These are phyloP conservation scores for Plumapathes pennacea DNA, from an alignment of 92 coral and sea anemone species.

Conservation along the genomic window DNA sequence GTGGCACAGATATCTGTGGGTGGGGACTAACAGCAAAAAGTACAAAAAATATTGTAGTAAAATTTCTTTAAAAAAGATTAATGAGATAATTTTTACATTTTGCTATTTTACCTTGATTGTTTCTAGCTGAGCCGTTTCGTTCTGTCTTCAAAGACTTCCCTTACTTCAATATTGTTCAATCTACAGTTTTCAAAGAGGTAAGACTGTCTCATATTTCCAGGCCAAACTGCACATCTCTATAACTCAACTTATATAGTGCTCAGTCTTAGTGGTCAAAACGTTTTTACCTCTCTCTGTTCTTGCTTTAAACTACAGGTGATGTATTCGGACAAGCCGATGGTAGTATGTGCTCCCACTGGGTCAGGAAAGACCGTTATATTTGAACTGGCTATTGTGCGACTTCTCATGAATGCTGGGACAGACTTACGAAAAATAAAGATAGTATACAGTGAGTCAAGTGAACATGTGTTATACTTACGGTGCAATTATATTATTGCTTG, in stretches of 20 bases:
- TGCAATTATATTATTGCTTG: neutral
- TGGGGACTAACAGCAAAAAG: no score
- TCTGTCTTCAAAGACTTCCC: conserved; percentile 85
- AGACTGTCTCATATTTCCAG: neutral
- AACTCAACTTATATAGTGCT: no score
- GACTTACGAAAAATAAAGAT: conserved; percentile 53
- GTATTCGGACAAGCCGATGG: conserved; percentile 93
- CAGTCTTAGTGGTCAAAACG: no score
- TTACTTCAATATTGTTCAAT: conserved; percentile 93
- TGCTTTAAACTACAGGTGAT: conserved; percentile 57
- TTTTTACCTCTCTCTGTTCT: neutral
- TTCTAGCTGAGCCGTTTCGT: conserved; percentile 74
- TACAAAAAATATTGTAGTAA: no score
- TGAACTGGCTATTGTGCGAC: conserved; percentile 93
- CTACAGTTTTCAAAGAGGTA: conserved; percentile 94
- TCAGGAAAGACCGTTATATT: conserved; percentile 96
- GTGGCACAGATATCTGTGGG: no score
- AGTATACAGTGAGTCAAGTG: conserved; percentile 86
- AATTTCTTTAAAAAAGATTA: no score
- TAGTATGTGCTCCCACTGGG: conserved; percentile 97
- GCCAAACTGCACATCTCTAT: no score
- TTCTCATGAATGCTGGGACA: conserved; percentile 66
- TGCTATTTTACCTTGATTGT: neutral
- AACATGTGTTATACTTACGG: neutral
- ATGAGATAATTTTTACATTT: no score